Base-by-base conservation (phyloP, 2,888 invertebrate species). In the Sthenelais limicola region DNA sequence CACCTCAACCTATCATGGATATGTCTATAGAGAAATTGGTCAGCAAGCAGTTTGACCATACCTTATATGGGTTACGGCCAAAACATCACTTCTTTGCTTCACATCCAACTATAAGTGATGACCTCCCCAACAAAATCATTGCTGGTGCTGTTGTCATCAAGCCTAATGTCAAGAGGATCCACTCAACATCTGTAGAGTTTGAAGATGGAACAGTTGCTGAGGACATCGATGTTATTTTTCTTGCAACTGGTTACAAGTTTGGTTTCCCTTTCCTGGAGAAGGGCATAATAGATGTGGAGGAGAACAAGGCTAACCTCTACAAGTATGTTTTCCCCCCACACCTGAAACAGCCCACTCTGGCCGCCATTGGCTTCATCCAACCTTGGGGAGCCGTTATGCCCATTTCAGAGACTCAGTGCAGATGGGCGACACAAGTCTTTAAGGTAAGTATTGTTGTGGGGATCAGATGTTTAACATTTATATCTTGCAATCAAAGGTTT, bases 381-480 rank as follows among this genome's bases (percentile, higher is more conserved):
- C 89, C 89, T 0, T 79, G 85, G 33, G 89, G 89, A 12, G 87
- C 89, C 2, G 82, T 89, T 15, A 85, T 88, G 82, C 89, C 89
- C 0, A 86, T 89, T 1, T 82, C 87, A 26, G 89, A 89, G 77
- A 79, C 89, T 78, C 89, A 89, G 78, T 85, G 87, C 33, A 81
- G 89, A 18, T 82, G 89, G 75, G 89, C 88, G 56, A 83, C 82
- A 0, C 79, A 79, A 54, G 82, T 88, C 15, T 84, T 87, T 71
- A 83, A 70, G 70, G 70, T 70, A 38, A 5, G 47, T n/a, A n/a
- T n/a, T n/a, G n/a, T n/a, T n/a, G n/a, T n/a, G n/a, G n/a, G n/a
- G n/a, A n/a, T n/a, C n/a, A n/a, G n/a, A n/a, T n/a, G n/a, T n/a
- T n/a, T n/a, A n/a, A n/a, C n/a, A n/a, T n/a, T n/a, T n/a, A n/a